These are phyloP conservation scores for Mus spretus DNA, from an alignment of 2,797 vertebrate species.

Conservation along the genomic window DNA sequence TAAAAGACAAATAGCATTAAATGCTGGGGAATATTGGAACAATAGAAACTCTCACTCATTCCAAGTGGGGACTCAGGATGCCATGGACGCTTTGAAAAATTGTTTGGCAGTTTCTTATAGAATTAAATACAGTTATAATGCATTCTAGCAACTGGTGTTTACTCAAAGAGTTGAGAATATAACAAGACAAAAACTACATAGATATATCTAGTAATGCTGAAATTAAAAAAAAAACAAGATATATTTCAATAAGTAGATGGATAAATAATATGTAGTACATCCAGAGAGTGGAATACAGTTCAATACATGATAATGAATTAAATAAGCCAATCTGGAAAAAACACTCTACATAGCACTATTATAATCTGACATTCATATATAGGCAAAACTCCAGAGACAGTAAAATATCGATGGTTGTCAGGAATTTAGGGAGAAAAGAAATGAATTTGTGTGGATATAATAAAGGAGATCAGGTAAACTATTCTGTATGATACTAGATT, in stretches of 20 bases:
- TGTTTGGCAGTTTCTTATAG: slow-evolving; percentile 9
- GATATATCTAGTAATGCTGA: background rate
- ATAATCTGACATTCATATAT: background rate
- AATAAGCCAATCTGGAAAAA: slow-evolving; percentile 27
- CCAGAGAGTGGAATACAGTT: background rate
- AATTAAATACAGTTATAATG: background rate
- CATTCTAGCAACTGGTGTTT: background rate
- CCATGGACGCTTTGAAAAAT: background rate
- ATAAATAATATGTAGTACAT: slow-evolving; percentile 17
- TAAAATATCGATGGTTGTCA: background rate
- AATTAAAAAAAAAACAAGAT: slow-evolving; percentile 4
- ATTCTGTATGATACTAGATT: background rate
- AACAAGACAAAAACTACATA: background rate
- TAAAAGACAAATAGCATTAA: background rate
- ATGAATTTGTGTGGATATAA: background rate
- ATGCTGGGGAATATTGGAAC: background rate
- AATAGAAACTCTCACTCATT: background rate
- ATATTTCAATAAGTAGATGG: background rate
- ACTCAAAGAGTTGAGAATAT: background rate
- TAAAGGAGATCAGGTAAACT: background rate
- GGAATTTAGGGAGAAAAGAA: background rate
- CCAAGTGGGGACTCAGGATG: background rate
- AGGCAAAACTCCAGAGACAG: background rate
- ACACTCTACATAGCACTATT: background rate
- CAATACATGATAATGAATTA: background rate